Conservation (phyloP, 2,113 vertebrate genomes). For the Apus apus region DNA sequence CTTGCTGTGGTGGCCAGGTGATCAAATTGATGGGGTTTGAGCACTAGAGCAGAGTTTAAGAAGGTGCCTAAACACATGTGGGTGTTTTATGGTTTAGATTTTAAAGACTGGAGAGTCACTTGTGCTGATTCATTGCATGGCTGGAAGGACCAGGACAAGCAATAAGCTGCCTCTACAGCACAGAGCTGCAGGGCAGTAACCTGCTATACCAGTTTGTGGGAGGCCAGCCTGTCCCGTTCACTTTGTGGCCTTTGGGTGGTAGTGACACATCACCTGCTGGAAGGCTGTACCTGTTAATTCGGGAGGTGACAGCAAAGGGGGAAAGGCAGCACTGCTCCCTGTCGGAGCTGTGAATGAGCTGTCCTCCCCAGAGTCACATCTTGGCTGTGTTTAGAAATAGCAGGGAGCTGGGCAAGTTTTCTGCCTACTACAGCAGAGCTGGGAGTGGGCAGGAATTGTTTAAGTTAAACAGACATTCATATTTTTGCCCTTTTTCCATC, state of each 20-base stretch:
- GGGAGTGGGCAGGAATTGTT: neutral
- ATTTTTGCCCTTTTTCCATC: neutral
- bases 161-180: neutral
- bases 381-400: neutral
- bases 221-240: neutral
- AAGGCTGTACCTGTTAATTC: neutral
- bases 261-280: neutral
- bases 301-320: neutral
- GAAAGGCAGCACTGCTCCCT: neutral
- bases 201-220: slow-evolving; percentile 20
- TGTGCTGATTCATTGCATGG: neutral
- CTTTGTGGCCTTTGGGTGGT: neutral
- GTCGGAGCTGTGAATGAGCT: neutral
- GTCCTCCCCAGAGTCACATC: fast-evolving
- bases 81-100: neutral
- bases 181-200: neutral
- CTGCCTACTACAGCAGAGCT: neutral
- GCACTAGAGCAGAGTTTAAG: neutral
- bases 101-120: neutral
- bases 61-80: neutral
- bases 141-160: neutral
- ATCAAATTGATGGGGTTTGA: neutral
- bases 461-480: neutral
- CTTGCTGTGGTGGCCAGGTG: neutral
- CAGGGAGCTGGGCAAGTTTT: neutral